Evolutionary conservation across 2,888 invertebrate genomes (phyloP), one percentile per base, ranked within the genome.

Genomic region (Ophraella communa): DNA sequence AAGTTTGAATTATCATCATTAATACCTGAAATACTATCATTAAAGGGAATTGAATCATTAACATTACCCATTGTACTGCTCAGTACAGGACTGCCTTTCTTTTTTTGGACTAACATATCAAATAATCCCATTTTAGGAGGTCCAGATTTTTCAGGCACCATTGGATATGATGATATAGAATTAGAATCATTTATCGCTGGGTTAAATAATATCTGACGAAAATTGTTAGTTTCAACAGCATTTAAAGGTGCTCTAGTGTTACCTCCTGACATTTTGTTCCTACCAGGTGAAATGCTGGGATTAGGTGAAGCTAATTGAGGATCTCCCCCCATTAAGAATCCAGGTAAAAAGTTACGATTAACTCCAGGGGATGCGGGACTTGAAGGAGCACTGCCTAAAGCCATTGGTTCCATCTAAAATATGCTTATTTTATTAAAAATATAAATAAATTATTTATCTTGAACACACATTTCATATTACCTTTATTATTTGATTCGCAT

Each of bases 371-470:
- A 87, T 11, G 83, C 80, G n/a, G 91, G 90, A 70, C 90, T 90
- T 73, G 90, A 89, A 55, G 89, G 87, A 1, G 92, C 90, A 79
- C 92, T 93, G 67, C 93, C 93, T 71, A 94, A 82, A 58, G 89
- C 86, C 93, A 94, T 94, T 54, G 93, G 93, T 80, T 93, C 93
- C 92, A 93, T 93, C 80, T 82, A 80, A 47, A 72, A 73, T 17
- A 24, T n/a, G n/a, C n/a, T n/a, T n/a, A n/a, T n/a, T n/a, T n/a
- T n/a, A n/a, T n/a, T n/a, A n/a, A n/a, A n/a, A 0, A 44, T 47
- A 14, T 24, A 17, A n/a, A 49, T 51, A 27, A 5, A 51, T 57
- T 10, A 1, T 23, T 35, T 14, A 57, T 7, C 1, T 57, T 57
- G n/a, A 20, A 20, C n/a, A 14, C 1, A 20, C 3, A 23, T 42